These are phyloP conservation scores for Lacanobia wlatinum DNA, from an alignment of 2,888 invertebrate species.

Conservation along the genomic window DNA sequence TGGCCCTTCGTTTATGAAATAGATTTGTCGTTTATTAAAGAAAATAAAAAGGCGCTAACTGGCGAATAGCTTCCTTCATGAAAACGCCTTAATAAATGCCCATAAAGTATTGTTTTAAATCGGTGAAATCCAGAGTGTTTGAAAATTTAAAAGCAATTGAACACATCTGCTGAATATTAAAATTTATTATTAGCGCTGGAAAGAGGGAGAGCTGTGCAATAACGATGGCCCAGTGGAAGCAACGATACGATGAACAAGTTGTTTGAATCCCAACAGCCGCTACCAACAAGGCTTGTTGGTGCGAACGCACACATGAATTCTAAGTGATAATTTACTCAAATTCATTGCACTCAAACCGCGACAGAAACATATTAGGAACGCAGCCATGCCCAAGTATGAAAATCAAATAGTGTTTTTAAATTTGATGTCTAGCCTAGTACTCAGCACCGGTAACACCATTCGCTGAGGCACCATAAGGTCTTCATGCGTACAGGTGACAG, in stretches of 20 bases:
- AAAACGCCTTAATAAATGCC: constrained; percentile 8
- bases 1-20: too few species aligned
- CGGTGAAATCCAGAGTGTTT: not conserved
- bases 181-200: not conserved
- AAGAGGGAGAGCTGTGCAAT: not conserved
- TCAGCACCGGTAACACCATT: too few species aligned
- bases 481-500: too few species aligned
- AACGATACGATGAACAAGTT: not conserved
- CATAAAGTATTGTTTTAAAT: not conserved
- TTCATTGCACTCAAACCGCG: too few species aligned
- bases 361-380: too few species aligned
- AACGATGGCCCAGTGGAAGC: not conserved
- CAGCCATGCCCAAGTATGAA: too few species aligned
- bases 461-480: too few species aligned
- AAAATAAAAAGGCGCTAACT: not conserved
- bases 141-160: not conserved
- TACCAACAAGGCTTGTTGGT: not conserved
- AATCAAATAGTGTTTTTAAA: too few species aligned
- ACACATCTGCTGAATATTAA: constrained; percentile 11
- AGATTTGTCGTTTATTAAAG: constrained; percentile 3
- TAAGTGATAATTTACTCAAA: not conserved
- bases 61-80: not conserved
- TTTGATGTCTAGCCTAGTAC: too few species aligned
- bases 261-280: too few species aligned
- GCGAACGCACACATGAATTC: not conserved